Evolutionary conservation across 2,797 vertebrate species (phyloP).

Genomic region (Smutsia temminckii): DNA sequence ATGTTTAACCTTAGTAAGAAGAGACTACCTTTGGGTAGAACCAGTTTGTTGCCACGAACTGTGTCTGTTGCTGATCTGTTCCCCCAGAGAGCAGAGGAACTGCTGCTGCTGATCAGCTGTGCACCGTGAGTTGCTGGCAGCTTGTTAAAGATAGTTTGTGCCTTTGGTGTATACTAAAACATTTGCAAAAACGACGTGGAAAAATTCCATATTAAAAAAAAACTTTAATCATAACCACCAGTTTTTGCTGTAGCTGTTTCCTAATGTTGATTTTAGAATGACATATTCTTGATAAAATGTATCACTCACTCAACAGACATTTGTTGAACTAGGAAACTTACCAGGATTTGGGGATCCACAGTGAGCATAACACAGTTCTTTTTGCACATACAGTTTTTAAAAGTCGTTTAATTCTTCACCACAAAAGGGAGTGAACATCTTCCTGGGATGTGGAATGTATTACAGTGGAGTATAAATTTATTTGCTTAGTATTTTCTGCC

Average conservation of each 20-base stretch:
- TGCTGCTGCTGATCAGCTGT: neutral
- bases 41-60: neutral
- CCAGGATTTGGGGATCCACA: neutral
- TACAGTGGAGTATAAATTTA: accelerated
- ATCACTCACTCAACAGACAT: neutral
- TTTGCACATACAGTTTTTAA: neutral
- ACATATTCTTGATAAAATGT: neutral
- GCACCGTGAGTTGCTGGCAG: neutral
- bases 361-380: neutral
- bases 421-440: neutral
- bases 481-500: neutral
- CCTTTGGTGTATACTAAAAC: neutral
- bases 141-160: neutral
- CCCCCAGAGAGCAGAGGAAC: neutral
- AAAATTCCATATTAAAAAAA: neutral
- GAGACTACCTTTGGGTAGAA: neutral
- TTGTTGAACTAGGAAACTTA: neutral
- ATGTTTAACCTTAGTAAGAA: neutral
- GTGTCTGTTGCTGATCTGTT: neutral
- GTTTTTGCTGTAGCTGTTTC: neutral
- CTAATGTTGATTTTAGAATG: neutral
- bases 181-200: neutral
- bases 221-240: neutral
- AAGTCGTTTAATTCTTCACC: neutral
- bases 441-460: neutral